Evolutionary conservation across 37 sponge, comb jelly and placozoan species (phyloP).

Genomic region (Amphimedon queenslandica): DNA sequence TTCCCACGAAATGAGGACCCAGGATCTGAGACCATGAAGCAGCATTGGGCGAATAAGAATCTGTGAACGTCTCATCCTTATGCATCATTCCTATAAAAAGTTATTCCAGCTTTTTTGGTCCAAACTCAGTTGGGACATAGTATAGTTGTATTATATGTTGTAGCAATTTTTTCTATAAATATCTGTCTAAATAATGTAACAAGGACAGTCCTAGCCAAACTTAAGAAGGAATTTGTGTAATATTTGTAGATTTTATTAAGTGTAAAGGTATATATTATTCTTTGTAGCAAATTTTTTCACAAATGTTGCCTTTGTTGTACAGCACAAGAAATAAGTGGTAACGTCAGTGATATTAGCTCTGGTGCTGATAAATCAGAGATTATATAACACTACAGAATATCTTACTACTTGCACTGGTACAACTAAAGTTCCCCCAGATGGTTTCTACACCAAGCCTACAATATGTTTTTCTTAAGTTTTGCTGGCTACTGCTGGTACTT

Average conservation of each 20-base stretch:
- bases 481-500: constrained; percentile 20
- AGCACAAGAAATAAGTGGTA: too few relatives aligned
- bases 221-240: not conserved
- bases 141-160: too few relatives aligned
- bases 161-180: not conserved
- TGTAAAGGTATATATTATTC: constrained; percentile 16
- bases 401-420: constrained; percentile 14
- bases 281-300: not conserved
- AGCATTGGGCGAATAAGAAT: too few relatives aligned
- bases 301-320: not conserved
- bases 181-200: not conserved
- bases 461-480: not conserved
- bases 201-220: not conserved
- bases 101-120: too few relatives aligned
- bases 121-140: too few relatives aligned
- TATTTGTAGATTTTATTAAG: constrained; percentile 8
- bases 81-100: too few relatives aligned
- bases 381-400: not conserved
- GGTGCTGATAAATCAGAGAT: too few relatives aligned
- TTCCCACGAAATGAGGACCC: too few relatives aligned
- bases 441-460: not conserved
- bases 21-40: too few relatives aligned
- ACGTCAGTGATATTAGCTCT: not conserved
- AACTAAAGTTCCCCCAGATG: constrained; percentile 13
- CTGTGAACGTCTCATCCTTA: too few relatives aligned